These are phyloP conservation scores for Tenthredo distinguenda DNA, from an alignment of 2,888 invertebrate genomes.

Conservation along the genomic window DNA sequence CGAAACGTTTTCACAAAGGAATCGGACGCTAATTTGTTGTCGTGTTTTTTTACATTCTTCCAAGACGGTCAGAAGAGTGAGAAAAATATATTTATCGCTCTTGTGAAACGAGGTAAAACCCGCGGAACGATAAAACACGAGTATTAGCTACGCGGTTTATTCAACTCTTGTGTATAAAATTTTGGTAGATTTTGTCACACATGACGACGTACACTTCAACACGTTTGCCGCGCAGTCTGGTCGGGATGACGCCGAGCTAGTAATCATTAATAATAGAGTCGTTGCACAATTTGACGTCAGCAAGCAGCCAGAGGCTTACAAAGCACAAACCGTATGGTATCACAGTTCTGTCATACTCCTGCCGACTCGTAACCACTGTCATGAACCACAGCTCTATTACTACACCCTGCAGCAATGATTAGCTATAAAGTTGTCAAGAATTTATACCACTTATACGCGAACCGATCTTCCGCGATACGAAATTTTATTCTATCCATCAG, in stretches of 20 bases:
- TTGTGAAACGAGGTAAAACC: background rate
- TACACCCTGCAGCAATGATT: background rate
- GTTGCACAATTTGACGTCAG: conserved; percentile 50
- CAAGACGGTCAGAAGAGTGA: background rate
- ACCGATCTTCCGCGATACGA: background rate
- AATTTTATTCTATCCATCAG: background rate
- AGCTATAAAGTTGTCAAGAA: background rate
- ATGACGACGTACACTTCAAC: background rate
- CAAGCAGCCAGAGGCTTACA: conserved; percentile 31
- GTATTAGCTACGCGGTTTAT: background rate
- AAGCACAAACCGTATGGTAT: conserved; percentile 21
- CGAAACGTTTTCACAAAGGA: background rate
- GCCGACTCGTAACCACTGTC: conserved; percentile 5
- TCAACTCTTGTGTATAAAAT: background rate
- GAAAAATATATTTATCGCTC: background rate
- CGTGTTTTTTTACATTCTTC: background rate
- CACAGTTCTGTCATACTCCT: conserved; percentile 10
- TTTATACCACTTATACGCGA: background rate
- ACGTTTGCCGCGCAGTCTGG: conserved; percentile 44
- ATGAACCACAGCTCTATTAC: conserved; percentile 16
- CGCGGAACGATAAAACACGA: background rate
- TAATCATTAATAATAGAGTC: conserved; percentile 50
- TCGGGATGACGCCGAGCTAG: conserved; percentile 36
- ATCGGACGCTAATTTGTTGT: background rate
- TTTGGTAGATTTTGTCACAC: background rate